Evolutionary conservation across 2,113 vertebrate genomes (phyloP), one percentile per base, ranked within the genome.

Genomic region (Micronycteris hirsuta): DNA sequence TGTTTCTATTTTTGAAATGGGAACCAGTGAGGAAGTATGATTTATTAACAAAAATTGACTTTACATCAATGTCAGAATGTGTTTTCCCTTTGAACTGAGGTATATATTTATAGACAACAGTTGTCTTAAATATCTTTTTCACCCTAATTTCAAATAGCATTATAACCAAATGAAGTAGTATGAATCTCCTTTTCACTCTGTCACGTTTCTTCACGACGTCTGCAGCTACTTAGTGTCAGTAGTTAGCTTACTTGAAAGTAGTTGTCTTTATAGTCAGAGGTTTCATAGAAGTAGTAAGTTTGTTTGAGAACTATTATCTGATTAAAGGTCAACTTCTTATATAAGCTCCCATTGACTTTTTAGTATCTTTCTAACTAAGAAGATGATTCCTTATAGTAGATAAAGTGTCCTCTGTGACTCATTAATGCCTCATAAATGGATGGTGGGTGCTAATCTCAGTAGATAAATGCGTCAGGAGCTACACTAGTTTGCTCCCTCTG

Each of bases 31-130:
- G 74, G 49, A 93, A 67, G 7, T 85, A 56, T 28, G 38, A 82
- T 41, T 83, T 73, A 45, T 86, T 91, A 77, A 24, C 49, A 78
- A 86, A 80, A 88, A 47, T 24, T 28, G 47, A 83, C 36, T 88
- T 49, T 43, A 87, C 63, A 31, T 49, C 76, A 54, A 0, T 80
- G 15, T 86, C 43, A 28, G 33, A 54, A 31, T 70, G 43, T 68
- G 26, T 81, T 81, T 97, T 88, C 67, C 93, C 26, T 96, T 74
- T 83, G 43, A 94, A 87, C 22, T 65, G 47, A 83, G 13, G 6
- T 76, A 5, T 73, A 1, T 84, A 36, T 83, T 95, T 86, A 52
- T 67, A 82, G 47, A 83, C 7, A 56, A 65, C 2, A 49, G 26
- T 91, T 90, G 3, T 76, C 65, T 94, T 91, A 84, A 78, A 47